Evolutionary conservation across 2,888 invertebrate genomes (phyloP), one percentile per base, ranked within the genome.

Genomic region (Drosophila maculinotata): DNA sequence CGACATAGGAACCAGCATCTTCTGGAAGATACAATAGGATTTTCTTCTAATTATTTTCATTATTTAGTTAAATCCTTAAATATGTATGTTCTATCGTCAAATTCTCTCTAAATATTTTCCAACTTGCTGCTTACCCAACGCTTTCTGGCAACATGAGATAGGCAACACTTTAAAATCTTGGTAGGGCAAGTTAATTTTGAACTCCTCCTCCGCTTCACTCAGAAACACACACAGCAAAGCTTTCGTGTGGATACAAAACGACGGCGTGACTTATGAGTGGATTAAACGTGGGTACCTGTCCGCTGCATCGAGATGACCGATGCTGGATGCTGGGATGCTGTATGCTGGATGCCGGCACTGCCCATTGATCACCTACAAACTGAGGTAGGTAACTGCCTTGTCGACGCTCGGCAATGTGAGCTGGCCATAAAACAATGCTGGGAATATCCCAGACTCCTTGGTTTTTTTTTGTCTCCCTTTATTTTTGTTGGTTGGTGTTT

Each of bases 211-310:
- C 51, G 28, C 30, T 42, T 51, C 52, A 17, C 60, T 60, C 47
- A 62, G 15, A 33, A 20, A 45, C 23, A 28, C 10, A n/a, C 26
- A 17, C 10, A 31, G 39, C 26, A 31, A 26, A 52, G 30, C 33
- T 35, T 51, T 14, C 47, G 33, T 36, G 51, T 48, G 69, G 38
- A 44, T 57, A 44, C 69, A 39, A 47, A 58, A 60, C 48, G 66
- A 69, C 64, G 64, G 66, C 84, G 78, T 83, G 87, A 81, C 87
- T 81, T 81, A 77, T 86, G 84, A 80, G 68, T 67, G 78, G 62
- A 74, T 64, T 69, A 65, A 83, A 57, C 54, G 60, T 72, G 62
- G 60, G 42, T 74, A 62, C 71, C 85, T 70, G 48, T 45, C 62
- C 45, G 38, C 20, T 15, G 38, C 26, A 30, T 44, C 31, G 47